phyloP scores from a whole-genome alignment of 2,797 vertebrate species.

The Buceros bicornis region DNA sequence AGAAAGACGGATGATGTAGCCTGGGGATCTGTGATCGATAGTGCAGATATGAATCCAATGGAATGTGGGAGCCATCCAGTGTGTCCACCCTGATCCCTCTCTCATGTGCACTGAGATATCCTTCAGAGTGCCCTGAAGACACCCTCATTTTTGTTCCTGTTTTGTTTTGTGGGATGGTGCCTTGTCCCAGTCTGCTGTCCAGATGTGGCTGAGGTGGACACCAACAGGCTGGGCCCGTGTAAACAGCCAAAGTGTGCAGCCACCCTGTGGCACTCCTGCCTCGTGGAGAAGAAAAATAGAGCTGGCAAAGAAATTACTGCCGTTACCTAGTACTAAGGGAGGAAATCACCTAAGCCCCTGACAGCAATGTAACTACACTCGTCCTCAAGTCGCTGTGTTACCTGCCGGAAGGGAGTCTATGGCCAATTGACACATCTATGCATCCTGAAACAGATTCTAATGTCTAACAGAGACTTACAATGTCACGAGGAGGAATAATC shows the following conservation, averaged over 20 bases:
- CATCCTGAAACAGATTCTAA: neutral
- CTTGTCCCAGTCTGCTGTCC: neutral
- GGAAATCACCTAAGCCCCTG: neutral
- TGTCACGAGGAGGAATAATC: neutral
- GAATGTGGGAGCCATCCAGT: neutral
- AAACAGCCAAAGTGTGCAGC: accelerated
- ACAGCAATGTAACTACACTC: neutral
- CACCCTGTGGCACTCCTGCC: accelerated
- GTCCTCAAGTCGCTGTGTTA: accelerated
- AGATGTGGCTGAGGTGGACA: neutral
- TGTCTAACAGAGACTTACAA: neutral
- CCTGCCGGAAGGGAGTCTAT: neutral
- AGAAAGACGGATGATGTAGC: neutral
- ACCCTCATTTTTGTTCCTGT: neutral
- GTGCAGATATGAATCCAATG: neutral
- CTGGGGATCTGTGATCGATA: neutral
- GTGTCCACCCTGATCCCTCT: accelerated
- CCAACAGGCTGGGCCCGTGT: accelerated
- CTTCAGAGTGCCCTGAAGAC: neutral
- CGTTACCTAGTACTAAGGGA: too few species aligned
- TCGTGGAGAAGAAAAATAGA: accelerated
- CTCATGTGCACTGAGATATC: neutral
- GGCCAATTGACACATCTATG: too few species aligned
- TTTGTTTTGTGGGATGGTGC: neutral
- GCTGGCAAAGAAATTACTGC: neutral